Base-by-base conservation (phyloP, 37 sponge, comb jelly and placozoan genomes). In the Cliona cf. orientalis region DNA sequence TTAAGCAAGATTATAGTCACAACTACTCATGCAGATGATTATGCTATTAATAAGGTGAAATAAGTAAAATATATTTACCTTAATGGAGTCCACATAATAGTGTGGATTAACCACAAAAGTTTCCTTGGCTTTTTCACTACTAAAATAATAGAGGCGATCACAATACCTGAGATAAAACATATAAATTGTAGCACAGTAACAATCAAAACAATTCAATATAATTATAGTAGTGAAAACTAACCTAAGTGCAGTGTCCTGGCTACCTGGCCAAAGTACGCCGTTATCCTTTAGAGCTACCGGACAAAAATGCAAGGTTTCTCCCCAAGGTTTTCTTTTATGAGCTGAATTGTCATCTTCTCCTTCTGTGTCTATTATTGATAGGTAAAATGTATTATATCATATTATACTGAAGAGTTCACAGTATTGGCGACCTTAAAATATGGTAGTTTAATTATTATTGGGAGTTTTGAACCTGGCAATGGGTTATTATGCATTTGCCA, bases 321-420 rank as follows among this genome's bases (percentile, higher is more conserved):
- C 99, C 92, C 96, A 96, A 1, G 94, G 93, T 58, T 92, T 92
- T 22, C 72, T 62, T 55, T 82, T n/a, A n/a, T n/a, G n/a, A n/a
- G n/a, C n/a, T n/a, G n/a, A n/a, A 26, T 72, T 78, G 37, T 86
- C 86, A 53, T 82, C 93, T 26, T 84, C 86, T 39, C 76, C 77
- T 29, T 86, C 89, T 22, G 68, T 78, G 19, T 87, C 85, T 23
- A 44, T 76, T 0, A 31, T 63, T 69, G 33, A 67, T 1, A 72
- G 21, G 40, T 34, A 5, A 44, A 63, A 62, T 42, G 36, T 5
- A 49, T 36, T 1, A n/a, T n/a, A n/a, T n/a, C n/a, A 67, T 35
- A 36, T 67, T 21, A 31, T 61, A 12, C 62, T 5, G 28, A 23
- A 61, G 6, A 61, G 19, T n/a, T n/a, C n/a, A n/a, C n/a, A n/a